These are phyloP conservation scores for Drosophila kokeensis DNA, from an alignment of 2,888 invertebrate species.

Conservation along the genomic window DNA sequence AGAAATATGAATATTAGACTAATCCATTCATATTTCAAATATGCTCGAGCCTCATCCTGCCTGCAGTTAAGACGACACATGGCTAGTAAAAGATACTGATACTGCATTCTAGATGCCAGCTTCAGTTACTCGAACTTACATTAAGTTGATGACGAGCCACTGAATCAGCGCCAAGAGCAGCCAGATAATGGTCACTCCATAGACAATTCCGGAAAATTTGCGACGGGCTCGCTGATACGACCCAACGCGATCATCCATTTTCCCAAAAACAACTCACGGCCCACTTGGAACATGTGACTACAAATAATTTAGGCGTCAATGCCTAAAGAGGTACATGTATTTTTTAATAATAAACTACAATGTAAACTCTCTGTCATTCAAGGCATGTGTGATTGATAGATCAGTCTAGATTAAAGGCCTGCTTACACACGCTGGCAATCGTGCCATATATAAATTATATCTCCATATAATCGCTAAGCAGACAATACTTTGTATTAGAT, in stretches of 20 bases:
- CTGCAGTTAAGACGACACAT: conserved; percentile 21
- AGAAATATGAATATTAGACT: conserved; percentile 57
- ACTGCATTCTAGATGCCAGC: not conserved
- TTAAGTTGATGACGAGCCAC: conserved; percentile 49
- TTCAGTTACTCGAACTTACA: conserved; percentile 48
- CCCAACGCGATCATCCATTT: conserved; percentile 35
- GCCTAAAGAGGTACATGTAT: not conserved
- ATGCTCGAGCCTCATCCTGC: accelerated
- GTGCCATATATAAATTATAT: not conserved
- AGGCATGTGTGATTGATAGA: conserved; percentile 23
- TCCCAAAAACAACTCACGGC: not conserved
- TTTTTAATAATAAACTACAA: not conserved
- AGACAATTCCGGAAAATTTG: conserved; percentile 63
- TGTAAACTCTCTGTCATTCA: not conserved
- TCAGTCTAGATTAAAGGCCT: not conserved
- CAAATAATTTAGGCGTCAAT: conserved; percentile 20
- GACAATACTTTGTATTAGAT: too few relatives aligned
- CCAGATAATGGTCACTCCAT: conserved; percentile 55
- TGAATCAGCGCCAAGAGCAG: conserved; percentile 61
- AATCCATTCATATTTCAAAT: conserved; percentile 41
- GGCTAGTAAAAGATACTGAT: not conserved
- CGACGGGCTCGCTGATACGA: conserved; percentile 59
- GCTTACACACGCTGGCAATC: not conserved
- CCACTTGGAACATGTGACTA: not conserved
- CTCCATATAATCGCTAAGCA: not conserved